These are phyloP conservation scores for Drosophila busckii DNA, from an alignment of 1,140 invertebrate genomes.

Conservation along the genomic window DNA sequence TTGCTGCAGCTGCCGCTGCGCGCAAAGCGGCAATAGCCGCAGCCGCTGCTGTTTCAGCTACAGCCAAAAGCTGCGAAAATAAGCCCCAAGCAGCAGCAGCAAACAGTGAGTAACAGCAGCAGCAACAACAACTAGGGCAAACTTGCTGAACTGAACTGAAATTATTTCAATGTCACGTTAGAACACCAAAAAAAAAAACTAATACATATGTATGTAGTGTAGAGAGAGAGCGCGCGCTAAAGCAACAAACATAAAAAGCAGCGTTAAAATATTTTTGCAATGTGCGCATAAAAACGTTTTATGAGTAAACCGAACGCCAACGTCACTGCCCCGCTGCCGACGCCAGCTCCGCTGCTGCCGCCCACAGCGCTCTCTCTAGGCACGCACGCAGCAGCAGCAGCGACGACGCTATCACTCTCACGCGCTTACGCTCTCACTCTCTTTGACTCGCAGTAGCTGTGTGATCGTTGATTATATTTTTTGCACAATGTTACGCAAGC, in stretches of 20 bases:
- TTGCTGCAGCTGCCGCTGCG: not conserved
- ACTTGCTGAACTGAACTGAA: not conserved
- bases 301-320: slow-evolving; percentile 3
- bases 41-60: not conserved
- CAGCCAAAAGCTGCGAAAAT: slow-evolving; percentile 12
- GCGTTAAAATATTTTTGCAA: slow-evolving; percentile 36
- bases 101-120: slow-evolving; percentile 32
- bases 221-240: slow-evolving; percentile 3
- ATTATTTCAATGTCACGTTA: slow-evolving; percentile 64
- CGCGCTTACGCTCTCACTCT: slow-evolving; percentile 9
- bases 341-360: not conserved
- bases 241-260: slow-evolving; percentile 60
- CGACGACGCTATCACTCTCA: not conserved
- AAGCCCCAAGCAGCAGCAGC: slow-evolving; percentile 19
- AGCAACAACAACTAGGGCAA: not conserved
- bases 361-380: slow-evolving; percentile 12
- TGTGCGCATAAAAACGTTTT: slow-evolving; percentile 33
- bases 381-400: too few relatives aligned
- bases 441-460: slow-evolving; percentile 4
- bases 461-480: slow-evolving; percentile 29
- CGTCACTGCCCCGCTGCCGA: slow-evolving; percentile 8
- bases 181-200: slow-evolving; percentile 15
- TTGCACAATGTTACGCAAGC: slow-evolving; percentile 62
- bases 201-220: slow-evolving; percentile 15
- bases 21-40: not conserved